Evolutionary conservation across 2,797 vertebrate genomes (phyloP).

Genomic region (Alauda arvensis): DNA sequence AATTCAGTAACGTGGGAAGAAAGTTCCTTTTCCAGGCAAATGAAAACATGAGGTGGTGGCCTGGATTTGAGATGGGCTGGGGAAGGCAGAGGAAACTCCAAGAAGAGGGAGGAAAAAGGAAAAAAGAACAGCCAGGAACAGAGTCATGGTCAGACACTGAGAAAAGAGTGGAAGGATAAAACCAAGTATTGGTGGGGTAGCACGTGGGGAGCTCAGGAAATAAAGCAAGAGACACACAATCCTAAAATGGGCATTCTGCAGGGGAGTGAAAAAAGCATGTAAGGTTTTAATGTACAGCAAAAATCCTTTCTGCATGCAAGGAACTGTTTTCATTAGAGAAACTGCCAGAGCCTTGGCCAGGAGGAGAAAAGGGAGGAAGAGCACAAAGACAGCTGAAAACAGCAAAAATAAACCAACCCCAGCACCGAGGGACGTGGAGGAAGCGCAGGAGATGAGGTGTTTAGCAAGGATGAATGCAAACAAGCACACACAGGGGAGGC

Average conservation of each 20-base stretch:
- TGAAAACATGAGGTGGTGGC: background rate
- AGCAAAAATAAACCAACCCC: background rate
- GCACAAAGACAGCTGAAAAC: background rate
- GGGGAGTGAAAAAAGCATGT: background rate
- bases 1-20: background rate
- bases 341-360: background rate
- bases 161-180: background rate
- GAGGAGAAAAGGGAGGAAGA: background rate
- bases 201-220: background rate
- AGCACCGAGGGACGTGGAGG: background rate
- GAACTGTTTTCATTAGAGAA: conserved; percentile 14
- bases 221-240: background rate
- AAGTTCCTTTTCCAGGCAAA: background rate
- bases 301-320: background rate
- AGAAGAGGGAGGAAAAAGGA: fast-evolving
- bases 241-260: background rate
- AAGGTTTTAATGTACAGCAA: background rate
- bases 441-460: background rate
- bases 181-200: background rate
- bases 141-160: background rate
- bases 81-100: background rate
- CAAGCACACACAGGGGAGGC: background rate
- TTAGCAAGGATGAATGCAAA: conserved; percentile 9
- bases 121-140: background rate
- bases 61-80: background rate